Evolutionary conservation across 2,797 vertebrate species (phyloP), one percentile per base, ranked within the genome.

Genomic region (Schizopygopsis malacanthus): DNA sequence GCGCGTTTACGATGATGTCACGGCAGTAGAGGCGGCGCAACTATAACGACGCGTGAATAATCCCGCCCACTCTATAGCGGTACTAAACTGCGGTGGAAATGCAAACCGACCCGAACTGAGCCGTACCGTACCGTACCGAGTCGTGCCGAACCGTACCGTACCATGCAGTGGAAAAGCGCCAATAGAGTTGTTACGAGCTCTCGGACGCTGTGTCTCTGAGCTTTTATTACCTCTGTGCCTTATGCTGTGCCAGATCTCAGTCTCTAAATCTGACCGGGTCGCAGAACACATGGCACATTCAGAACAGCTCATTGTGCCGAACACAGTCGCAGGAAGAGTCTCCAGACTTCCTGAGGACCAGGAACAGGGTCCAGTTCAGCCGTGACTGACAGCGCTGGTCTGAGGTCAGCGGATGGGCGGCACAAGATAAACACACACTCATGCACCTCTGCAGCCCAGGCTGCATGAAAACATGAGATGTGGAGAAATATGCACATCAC

Each of bases 401-500:
- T 28, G n/a, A 28, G 73, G 18, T 76, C 47, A 37, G 50, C 6
- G 28, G 28, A 33, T 28, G 73, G 73, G 73, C 2, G 50, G 84
- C 78, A 81, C 50, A 72, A 67, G 82, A 52, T 77, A 25, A 70
- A 72, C 41, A 71, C 50, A 13, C 47, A 50, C 0, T 6, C 47
- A 56, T 6, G 8, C 18, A 63, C 12, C 13, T 63, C n/a, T 63
- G n/a, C n/a, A 63, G 59, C 25, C 28, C 5, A 11, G 1, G 15
- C n/a, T 28, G 25, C 61, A 13, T 28, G 11, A 63, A 63, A 63
- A 59, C 22, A 59, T 5, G 25, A 25, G 25, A 6, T 63, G 25
- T 63, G 61, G 25, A 63, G n/a, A 63, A 63, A 63, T 63, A 12
- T 28, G 59, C 59, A 63, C 25, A 1, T 61, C 59, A 61, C 10